phyloP scores from a whole-genome alignment of 2,113 vertebrate genomes.

The Pelmatolapia mariae region DNA sequence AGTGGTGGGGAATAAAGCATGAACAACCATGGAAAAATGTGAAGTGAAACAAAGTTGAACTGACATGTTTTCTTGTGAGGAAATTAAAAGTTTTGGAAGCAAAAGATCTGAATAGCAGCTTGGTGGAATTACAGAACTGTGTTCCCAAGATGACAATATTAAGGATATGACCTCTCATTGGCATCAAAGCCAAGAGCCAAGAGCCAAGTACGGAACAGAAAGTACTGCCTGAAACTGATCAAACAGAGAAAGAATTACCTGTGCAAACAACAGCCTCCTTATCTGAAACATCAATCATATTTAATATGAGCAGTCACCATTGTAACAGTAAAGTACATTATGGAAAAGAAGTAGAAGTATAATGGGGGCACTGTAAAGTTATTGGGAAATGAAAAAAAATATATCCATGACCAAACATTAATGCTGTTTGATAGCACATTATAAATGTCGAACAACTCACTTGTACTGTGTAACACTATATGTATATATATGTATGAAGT shows the following conservation, averaged over 20 bases:
- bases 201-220: neutral
- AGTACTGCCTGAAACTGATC: neutral
- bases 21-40: neutral
- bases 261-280: neutral
- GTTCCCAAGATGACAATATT: neutral
- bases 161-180: neutral
- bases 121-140: neutral
- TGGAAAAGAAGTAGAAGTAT: neutral
- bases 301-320: neutral
- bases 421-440: neutral
- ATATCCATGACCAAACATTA: neutral
- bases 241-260: neutral
- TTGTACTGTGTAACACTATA: neutral
- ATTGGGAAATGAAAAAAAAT: neutral
- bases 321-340: neutral
- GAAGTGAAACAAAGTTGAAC: neutral
- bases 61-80: neutral
- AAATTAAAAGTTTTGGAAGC: neutral
- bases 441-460: fast-evolving
- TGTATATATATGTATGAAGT: neutral
- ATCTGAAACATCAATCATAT: neutral
- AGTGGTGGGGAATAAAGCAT: neutral
- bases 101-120: neutral
- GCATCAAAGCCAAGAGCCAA: neutral
- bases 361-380: neutral